Evolutionary conservation across 2,797 vertebrate species (phyloP).

Genomic region (Coendou prehensilis): DNA sequence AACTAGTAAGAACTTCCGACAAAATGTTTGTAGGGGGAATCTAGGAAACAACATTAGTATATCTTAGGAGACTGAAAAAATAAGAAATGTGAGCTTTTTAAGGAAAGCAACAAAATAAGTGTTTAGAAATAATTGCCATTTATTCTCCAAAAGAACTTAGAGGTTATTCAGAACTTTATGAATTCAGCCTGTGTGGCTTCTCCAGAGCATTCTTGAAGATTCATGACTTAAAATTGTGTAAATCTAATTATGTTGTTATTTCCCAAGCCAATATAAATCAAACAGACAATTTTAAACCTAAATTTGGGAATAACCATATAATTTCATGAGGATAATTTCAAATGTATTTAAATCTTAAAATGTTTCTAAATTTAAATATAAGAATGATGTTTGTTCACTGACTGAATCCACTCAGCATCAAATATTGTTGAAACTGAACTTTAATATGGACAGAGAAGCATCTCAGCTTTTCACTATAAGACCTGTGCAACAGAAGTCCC

Average conservation of each 20-base stretch:
- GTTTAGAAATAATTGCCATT: slow-evolving; percentile 61
- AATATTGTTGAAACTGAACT: neutral
- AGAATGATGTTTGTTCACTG: neutral
- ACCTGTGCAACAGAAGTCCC: neutral
- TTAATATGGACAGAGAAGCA: neutral
- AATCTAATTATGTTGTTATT: slow-evolving; percentile 70
- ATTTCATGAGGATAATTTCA: slow-evolving; percentile 15
- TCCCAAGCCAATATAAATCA: slow-evolving; percentile 63
- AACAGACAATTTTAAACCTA: slow-evolving; percentile 57
- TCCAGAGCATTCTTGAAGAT: slow-evolving; percentile 50
- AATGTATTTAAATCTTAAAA: slow-evolving; percentile 43
- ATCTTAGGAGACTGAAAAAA: neutral
- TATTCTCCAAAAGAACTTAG: slow-evolving; percentile 81
- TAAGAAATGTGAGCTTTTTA: neutral
- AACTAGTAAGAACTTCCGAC: neutral
- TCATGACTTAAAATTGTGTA: slow-evolving; percentile 53
- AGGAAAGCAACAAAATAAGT: slow-evolving; percentile 16
- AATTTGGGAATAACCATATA: slow-evolving; percentile 42
- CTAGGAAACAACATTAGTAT: neutral
- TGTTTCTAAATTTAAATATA: slow-evolving; percentile 43
- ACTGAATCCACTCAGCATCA: neutral
- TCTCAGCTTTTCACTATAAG: neutral
- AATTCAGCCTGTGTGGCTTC: neutral
- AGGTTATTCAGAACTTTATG: slow-evolving; percentile 77
- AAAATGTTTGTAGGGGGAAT: neutral